phyloP scores from a whole-genome alignment of 2,797 vertebrate species.

The Sphaeramia orbicularis region DNA sequence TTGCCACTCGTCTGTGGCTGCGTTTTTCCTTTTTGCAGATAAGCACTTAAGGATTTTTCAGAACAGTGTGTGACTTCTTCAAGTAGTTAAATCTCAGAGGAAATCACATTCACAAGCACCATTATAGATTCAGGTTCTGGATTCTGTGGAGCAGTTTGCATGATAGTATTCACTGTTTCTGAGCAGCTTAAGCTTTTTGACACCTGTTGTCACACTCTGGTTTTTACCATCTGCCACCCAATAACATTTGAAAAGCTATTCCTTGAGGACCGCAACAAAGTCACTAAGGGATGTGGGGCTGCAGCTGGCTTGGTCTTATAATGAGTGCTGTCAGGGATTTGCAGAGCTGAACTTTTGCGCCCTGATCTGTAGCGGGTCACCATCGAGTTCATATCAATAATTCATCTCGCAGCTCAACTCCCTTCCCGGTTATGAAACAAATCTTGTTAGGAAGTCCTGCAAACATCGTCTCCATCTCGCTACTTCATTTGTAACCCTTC shows the following conservation, averaged over 20 bases:
- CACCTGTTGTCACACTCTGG: constrained; percentile 68
- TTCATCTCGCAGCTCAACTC: constrained; percentile 72
- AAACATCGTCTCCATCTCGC: constrained; percentile 49
- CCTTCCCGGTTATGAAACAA: constrained; percentile 69
- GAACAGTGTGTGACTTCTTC: constrained; percentile 36
- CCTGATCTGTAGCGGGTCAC: constrained; percentile 75
- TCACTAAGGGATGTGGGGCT: constrained; percentile 48
- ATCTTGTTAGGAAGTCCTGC: constrained; percentile 72
- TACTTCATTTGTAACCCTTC: constrained; percentile 36
- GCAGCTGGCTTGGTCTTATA: constrained; percentile 63
- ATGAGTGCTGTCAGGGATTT: constrained; percentile 76
- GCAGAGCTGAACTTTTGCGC: constrained; percentile 70
- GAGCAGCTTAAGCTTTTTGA: constrained; percentile 55
- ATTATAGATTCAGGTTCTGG: constrained; percentile 45
- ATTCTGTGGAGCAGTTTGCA: constrained; percentile 63
- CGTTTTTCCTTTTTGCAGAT: constrained; percentile 11
- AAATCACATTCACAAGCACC: constrained; percentile 44
- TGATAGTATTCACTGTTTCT: constrained; percentile 53
- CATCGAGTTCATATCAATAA: constrained; percentile 80
- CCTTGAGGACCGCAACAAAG: constrained; percentile 50
- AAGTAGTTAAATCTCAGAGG: constrained; percentile 48
- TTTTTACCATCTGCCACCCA: constrained; percentile 59
- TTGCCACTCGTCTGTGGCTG: no score
- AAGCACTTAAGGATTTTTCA: constrained; percentile 27
- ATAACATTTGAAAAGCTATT: constrained; percentile 53